A percentile compares a stretch with the other conserved stretches of the same genome.
These are phyloP conservation scores for Denticeps clupeoides DNA, from an alignment of 2,797 vertebrate species.

Conservation along the genomic window DNA sequence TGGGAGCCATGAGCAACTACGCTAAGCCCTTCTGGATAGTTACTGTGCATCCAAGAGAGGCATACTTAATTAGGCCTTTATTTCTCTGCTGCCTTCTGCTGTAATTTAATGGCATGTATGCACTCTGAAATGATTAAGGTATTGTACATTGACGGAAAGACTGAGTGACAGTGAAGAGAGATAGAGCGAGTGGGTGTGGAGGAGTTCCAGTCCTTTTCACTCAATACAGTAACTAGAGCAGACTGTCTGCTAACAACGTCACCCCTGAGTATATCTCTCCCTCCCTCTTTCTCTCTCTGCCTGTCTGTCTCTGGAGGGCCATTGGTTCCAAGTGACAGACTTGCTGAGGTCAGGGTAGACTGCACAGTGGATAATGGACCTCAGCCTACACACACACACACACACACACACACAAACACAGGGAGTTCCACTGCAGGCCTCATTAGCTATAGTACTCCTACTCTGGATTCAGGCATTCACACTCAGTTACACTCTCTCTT, in stretches of 20 bases:
- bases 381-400: constrained; percentile 23
- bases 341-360: constrained; percentile 55
- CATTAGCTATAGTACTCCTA: constrained; percentile 61
- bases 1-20: too few species aligned
- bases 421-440: constrained; percentile 47
- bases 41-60: too few species aligned
- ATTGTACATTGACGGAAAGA: neutral
- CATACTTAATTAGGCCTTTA: too few species aligned
- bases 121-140: constrained; percentile 20
- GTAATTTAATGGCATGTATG: too few species aligned
- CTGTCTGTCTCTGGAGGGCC: constrained; percentile 30
- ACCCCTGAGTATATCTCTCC: constrained; percentile 25
- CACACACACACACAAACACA: constrained; percentile 19
- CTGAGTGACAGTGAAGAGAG: constrained; percentile 3
- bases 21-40: too few species aligned
- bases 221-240: constrained; percentile 2
- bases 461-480: constrained; percentile 43
- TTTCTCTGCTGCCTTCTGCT: too few species aligned
- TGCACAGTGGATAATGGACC: constrained; percentile 54
- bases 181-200: neutral
- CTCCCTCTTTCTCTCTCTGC: neutral
- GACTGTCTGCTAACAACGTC: neutral
- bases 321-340: constrained; percentile 58
- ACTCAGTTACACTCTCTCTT: constrained; percentile 6
- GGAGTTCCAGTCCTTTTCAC: neutral